Evolutionary conservation across 1,140 invertebrate species (phyloP).

Genomic region (Plectrocnemia conspersa): DNA sequence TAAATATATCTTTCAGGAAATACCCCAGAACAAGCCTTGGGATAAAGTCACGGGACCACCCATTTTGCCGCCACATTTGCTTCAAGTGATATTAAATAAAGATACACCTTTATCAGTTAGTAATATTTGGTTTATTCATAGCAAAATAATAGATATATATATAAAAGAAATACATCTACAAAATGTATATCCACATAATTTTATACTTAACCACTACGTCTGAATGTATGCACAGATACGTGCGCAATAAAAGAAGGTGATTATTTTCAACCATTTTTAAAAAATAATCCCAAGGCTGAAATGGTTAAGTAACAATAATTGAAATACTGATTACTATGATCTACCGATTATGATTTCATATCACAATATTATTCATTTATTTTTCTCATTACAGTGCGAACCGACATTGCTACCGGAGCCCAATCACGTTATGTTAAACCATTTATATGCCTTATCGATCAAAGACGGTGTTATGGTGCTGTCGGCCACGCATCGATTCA

Average conservation of each 20-base stretch:
- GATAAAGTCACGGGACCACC: slow-evolving; percentile 92
- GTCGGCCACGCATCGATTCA: slow-evolving; percentile 93
- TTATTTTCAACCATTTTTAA: too few relatives aligned
- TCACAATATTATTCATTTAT: not conserved
- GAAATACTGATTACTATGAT: too few relatives aligned
- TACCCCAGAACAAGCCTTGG: slow-evolving; percentile 85
- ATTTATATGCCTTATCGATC: slow-evolving; percentile 98
- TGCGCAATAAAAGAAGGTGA: too few relatives aligned
- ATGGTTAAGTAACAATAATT: too few relatives aligned
- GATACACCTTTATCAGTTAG: slow-evolving; percentile 89
- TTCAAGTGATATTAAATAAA: slow-evolving; percentile 99
- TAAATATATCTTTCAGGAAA: slow-evolving; percentile 62
- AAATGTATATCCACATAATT: too few relatives aligned
- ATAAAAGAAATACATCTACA: too few relatives aligned
- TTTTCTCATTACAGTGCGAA: slow-evolving; percentile 74
- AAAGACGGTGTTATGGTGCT: slow-evolving; percentile 99
- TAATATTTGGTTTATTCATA: slow-evolving; percentile 26
- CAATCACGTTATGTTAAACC: slow-evolving; percentile 99
- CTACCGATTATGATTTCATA: too few relatives aligned
- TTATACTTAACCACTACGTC: too few relatives aligned
- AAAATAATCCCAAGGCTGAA: too few relatives aligned
- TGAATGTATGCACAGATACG: too few relatives aligned
- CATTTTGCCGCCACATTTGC: slow-evolving; percentile 91
- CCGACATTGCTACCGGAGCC: slow-evolving; percentile 97
- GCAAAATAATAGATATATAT: too few relatives aligned